Conservation (phyloP, 2,113 vertebrate species). For the Hemicordylus capensis region DNA sequence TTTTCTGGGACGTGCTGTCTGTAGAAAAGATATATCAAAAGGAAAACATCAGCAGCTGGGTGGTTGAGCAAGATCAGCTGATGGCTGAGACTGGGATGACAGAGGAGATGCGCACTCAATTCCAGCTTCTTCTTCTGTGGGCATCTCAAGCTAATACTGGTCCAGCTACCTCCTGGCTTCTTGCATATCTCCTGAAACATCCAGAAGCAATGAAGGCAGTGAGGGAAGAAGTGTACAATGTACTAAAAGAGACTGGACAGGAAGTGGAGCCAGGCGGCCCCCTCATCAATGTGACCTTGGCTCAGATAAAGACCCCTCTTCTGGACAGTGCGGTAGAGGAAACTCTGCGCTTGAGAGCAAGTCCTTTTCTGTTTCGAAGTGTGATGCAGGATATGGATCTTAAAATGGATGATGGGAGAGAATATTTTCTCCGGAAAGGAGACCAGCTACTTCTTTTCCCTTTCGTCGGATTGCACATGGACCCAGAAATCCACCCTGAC, state of each 20-base stretch:
- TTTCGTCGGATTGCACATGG: conserved; percentile 78
- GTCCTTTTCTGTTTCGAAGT: conserved; percentile 76
- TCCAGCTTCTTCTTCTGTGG: conserved; percentile 86
- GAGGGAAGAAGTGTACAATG: conserved; percentile 70
- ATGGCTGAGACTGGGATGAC: conserved; percentile 67
- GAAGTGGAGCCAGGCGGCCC: conserved; percentile 57
- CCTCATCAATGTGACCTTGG: neutral
- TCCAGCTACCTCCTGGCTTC: conserved; percentile 82
- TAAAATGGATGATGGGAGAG: conserved; percentile 73
- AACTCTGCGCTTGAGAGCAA: conserved; percentile 75
- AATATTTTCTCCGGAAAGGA: conserved; percentile 76
- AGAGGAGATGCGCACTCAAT: conserved; percentile 72
- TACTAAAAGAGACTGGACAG: conserved; percentile 75
- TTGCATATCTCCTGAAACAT: conserved; percentile 82
- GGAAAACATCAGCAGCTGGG: conserved; percentile 81
- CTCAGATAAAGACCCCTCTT: conserved; percentile 71
- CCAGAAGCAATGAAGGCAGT: conserved; percentile 82
- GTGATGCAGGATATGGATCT: conserved; percentile 75
- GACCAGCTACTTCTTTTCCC: conserved; percentile 83
- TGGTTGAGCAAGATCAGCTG: conserved; percentile 67
- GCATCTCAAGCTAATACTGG: conserved; percentile 87
- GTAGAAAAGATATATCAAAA: conserved; percentile 64
- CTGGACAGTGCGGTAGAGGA: conserved; percentile 87
- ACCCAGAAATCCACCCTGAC: conserved; percentile 83
- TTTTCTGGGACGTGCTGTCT: conserved; percentile 78